Conservation (phyloP, 2,797 vertebrate species). For the Sphenodon punctatus region DNA sequence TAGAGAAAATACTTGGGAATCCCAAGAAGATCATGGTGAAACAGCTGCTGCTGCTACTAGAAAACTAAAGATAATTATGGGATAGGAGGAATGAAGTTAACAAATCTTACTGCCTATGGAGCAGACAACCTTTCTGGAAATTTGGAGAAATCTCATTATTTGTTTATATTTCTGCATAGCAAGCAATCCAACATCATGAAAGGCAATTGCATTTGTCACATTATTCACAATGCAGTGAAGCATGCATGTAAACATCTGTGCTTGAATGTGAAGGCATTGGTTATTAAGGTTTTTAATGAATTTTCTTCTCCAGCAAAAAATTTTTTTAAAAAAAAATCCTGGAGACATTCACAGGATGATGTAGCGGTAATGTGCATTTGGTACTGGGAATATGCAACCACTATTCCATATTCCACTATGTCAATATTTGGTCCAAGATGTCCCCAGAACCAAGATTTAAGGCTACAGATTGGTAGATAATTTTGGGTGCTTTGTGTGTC, state of each 20-base stretch:
- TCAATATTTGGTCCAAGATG: too few relatives aligned
- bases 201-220: slow-evolving; percentile 56
- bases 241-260: slow-evolving; percentile 66
- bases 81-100: background rate
- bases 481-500: too few relatives aligned
- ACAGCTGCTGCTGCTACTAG: background rate
- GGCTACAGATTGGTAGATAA: too few relatives aligned
- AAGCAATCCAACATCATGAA: slow-evolving; percentile 47
- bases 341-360: too few relatives aligned
- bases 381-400: background rate
- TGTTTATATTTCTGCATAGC: slow-evolving; percentile 28
- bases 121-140: background rate
- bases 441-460: too few relatives aligned
- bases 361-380: background rate
- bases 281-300: slow-evolving; percentile 47
- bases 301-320: slow-evolving; percentile 24
- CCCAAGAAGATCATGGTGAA: background rate
- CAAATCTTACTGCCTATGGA: background rate
- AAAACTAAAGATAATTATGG: background rate
- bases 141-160: background rate
- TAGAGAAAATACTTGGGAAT: background rate
- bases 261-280: background rate
- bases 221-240: slow-evolving; percentile 60
- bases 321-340: background rate
- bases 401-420: background rate